Base-by-base conservation (phyloP, 30 jellyfish, hydroid and myxozoan species). In the Cassiopea xamachana region DNA sequence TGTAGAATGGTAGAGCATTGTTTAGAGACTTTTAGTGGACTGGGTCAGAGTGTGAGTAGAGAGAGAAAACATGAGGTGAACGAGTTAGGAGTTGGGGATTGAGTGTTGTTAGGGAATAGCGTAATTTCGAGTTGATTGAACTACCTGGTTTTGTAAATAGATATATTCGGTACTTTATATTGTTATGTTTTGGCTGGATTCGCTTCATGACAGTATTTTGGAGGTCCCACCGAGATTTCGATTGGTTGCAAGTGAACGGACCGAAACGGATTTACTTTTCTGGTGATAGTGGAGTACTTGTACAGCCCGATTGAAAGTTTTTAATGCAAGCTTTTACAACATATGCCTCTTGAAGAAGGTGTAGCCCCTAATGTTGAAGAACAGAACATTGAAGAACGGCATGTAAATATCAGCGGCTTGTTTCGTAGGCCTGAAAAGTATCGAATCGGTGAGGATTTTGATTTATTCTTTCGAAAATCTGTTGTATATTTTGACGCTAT, bases 381-480 rank as follows among this genome's bases (percentile, higher is more conserved):
- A n/a, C n/a, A n/a, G n/a, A n/a, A n/a, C 69, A 58, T 58, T 58
- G 69, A 13, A 58, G 69, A 58, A 59, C 69, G 69, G 14, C 69
- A 59, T 59, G 69, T 59, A 59, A 59, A 59, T 59, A 59, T 59
- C 69, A 59, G 14, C 69, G 69, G 69, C 14, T 58, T 81, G 48
- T 81, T 83, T 70, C 48, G 84, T 13, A 68, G 85, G 60, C 92
- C 92, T 7, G 92, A 83, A 39, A 69, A 83, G 58, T 62, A 19
- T 68, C 68, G 58, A 69, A 83, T 81, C 61, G 90, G 90, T 10
- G 88, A 79, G 48, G 88, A 79, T 46, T 79, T 79, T 58, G 88
- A 79, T 48, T 59, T 81, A 46, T 83, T 83, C 71, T 59, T 83
- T 62, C 44, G 85, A 10, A 83, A 68, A 67, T 15, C 80, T 17